Evolutionary conservation across 2,797 vertebrate genomes (phyloP).

Genomic region (Gobio occitaniae): DNA sequence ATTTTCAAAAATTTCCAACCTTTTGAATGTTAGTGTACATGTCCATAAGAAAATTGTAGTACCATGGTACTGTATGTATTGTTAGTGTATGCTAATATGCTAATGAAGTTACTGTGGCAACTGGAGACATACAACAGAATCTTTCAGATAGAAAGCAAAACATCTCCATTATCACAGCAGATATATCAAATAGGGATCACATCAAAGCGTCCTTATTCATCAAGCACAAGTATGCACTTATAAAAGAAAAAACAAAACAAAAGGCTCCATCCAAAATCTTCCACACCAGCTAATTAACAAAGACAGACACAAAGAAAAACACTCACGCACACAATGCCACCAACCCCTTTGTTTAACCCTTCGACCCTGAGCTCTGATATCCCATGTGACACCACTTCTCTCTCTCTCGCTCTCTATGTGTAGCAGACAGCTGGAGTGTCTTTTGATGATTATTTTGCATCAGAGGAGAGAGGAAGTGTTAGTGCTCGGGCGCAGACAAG

Average conservation of each 20-base stretch:
- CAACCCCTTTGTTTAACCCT: conserved; percentile 29
- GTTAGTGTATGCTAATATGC: not conserved
- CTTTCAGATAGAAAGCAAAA: not conserved
- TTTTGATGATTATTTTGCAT: conserved; percentile 43
- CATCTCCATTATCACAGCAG: conserved; percentile 14
- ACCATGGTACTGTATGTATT: not conserved
- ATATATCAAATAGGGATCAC: not conserved
- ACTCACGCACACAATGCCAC: conserved; percentile 16
- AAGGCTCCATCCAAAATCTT: conserved; percentile 25
- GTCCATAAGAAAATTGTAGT: too few species aligned
- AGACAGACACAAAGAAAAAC: conserved; percentile 23
- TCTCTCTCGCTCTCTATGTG: not conserved
- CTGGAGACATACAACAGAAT: not conserved
- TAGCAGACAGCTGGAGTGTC: conserved; percentile 34
- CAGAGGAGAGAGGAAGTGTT: conserved; percentile 19
- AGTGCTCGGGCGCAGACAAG: conserved; percentile 40
- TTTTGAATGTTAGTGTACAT: not conserved
- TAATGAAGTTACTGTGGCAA: not conserved
- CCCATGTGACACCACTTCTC: conserved; percentile 28
- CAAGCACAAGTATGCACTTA: conserved; percentile 8
- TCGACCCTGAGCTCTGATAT: conserved; percentile 5
- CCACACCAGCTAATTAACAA: conserved; percentile 31
- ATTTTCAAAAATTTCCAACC: not conserved
- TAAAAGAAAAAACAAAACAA: not conserved
- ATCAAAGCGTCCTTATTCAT: conserved; percentile 26